Evolutionary conservation across 2,888 invertebrate genomes (phyloP).

Genomic region (Ferrisia virgata): DNA sequence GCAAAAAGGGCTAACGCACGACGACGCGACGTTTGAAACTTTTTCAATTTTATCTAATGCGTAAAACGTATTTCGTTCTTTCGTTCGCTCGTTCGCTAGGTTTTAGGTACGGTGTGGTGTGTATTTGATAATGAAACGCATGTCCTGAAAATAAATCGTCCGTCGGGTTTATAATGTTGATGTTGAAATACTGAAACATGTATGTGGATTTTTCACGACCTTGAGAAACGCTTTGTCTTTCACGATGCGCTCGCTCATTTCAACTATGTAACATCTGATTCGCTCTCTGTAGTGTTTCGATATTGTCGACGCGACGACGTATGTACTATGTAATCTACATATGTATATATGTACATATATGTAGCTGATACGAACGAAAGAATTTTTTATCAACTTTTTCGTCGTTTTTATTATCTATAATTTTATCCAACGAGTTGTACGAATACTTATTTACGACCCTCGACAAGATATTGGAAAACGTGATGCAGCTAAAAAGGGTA

Average conservation of each 20-base stretch:
- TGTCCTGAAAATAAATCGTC: constrained; percentile 14
- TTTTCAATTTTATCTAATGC: constrained; percentile 10
- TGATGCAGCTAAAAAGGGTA: no score
- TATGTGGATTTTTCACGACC: constrained; percentile 14
- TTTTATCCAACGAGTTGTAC: no score
- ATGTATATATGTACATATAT: no score
- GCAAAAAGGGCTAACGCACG: not conserved
- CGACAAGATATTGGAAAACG: no score
- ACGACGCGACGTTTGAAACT: not conserved
- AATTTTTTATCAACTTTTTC: not conserved
- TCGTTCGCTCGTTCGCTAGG: no score
- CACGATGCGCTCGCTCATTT: not conserved
- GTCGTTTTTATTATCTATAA: no score
- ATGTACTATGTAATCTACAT: no score
- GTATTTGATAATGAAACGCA: not conserved
- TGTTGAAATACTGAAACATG: not conserved
- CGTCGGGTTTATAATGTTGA: not conserved
- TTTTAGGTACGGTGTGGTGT: no score
- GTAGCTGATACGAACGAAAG: not conserved
- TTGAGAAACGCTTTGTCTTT: not conserved
- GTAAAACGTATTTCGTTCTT: not conserved
- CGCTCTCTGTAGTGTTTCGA: not conserved
- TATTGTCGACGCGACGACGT: not conserved
- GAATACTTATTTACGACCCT: no score
- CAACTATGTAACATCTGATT: not conserved